Evolutionary conservation across 2,797 vertebrate genomes (phyloP), one percentile per base, ranked within the genome.

Genomic region (Phrynocephalus vlangalii): DNA sequence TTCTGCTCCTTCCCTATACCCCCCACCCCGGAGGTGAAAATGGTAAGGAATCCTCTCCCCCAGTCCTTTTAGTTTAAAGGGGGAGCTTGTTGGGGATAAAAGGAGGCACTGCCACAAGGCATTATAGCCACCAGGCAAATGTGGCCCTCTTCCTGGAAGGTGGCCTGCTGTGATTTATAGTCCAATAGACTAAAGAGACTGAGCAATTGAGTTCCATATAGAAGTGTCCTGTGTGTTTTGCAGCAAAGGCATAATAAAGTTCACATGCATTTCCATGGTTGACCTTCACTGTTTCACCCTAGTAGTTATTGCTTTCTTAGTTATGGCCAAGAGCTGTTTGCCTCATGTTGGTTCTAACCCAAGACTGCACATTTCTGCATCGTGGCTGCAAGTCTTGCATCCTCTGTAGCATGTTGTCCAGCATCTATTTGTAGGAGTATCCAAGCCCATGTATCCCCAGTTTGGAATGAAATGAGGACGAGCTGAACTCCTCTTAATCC

Each of bases 21-120:
- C 98, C 48, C 98, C 98, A 84, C 97, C 97, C 71, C 96, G 98
- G 97, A 99, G 99, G 99, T 99, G 98, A 99, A 97, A 98, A 93
- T 11, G 98, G 98, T 98, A 97, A 98, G 98, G 88, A 56, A 85
- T 87, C 15, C 18, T 7, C n/a, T 9, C 52, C 50, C 22, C 22
- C 1, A 11, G 52, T 24, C n/a, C 20, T 52, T 8, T 50, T 15
- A 38, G 38, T 9, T 38, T 30, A 28, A 3, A 11, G 5, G 24
- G 56, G 22, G n/a, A n/a, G 48, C 15, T 8, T 11, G 73, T 11
- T 24, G 38, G n/a, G 38, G 30, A 24, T 1, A 1, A 66, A 28
- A 30, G 52, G 38, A n/a, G 20, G 75, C 8, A 2, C 15, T 15
- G 10, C 44, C 22, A 38, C 67, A 3, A 26, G 44, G 4, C 8